Evolutionary conservation across 2,888 invertebrate genomes (phyloP).

Genomic region (Aleiodes leptofemur): DNA sequence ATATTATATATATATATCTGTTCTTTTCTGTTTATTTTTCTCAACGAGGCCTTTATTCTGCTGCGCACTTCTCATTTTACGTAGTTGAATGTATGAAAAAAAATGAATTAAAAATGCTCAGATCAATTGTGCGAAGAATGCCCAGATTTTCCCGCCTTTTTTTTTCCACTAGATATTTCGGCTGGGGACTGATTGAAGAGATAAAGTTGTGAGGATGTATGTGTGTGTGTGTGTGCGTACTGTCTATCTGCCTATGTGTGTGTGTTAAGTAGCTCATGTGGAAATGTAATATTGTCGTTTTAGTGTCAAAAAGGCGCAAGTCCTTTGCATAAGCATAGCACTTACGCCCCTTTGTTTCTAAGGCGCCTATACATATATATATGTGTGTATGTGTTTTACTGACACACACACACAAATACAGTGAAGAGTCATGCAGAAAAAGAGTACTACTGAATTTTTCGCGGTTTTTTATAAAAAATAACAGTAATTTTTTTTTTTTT

Average conservation of each 20-base stretch:
- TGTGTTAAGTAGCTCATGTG: not conserved
- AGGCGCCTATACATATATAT: not conserved
- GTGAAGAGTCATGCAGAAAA: not conserved
- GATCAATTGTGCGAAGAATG: not conserved
- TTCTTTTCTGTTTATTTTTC: not conserved
- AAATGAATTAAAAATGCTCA: not conserved
- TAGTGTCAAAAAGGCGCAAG: too few species aligned
- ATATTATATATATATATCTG: too few species aligned
- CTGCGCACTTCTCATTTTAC: slow-evolving; percentile 32
- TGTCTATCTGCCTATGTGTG: too few species aligned
- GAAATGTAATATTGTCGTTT: not conserved
- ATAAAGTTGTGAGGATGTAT: not conserved
- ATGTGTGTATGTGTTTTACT: slow-evolving; percentile 13
- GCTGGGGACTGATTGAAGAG: not conserved
- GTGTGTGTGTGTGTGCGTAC: not conserved
- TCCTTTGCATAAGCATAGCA: too few species aligned
- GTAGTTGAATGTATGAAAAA: not conserved
- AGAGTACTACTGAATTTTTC: not conserved
- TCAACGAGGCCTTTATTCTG: not conserved
- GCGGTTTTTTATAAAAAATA: not conserved
- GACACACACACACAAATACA: not conserved
- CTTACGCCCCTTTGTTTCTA: too few species aligned
- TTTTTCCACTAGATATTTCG: slow-evolving; percentile 6
- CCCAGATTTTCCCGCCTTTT: slow-evolving; percentile 28
- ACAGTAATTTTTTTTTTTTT: too few species aligned